Percentiles rank a stretch among this genome's conserved stretches.
These are phyloP conservation scores for Glareola pratincola DNA, from an alignment of 2,113 vertebrate species.

Conservation along the genomic window DNA sequence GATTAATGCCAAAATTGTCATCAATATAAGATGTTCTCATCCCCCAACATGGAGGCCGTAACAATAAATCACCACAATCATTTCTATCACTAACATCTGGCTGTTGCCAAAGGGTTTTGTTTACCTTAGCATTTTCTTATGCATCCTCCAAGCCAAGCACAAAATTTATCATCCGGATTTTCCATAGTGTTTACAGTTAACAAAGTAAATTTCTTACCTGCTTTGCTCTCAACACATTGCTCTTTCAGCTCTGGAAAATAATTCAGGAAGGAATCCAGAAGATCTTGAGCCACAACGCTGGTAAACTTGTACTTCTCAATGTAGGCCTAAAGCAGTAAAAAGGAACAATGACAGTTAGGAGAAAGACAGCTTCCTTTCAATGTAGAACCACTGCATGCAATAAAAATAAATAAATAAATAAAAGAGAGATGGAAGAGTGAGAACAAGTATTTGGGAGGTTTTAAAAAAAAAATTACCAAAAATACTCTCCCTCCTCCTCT, in stretches of 20 bases:
- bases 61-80: not conserved
- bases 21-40: not conserved
- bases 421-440: not conserved
- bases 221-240: slow-evolving; percentile 81
- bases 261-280: slow-evolving; percentile 89
- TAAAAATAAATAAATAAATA: not conserved
- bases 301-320: slow-evolving; percentile 92
- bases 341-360: not conserved
- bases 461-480: not conserved
- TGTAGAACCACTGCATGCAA: not conserved
- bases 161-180: not conserved
- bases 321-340: slow-evolving; percentile 82
- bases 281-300: slow-evolving; percentile 91
- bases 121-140: not conserved
- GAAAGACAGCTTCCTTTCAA: not conserved
- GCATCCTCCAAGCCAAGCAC: not conserved
- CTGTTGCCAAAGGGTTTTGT: not conserved
- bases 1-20: not conserved
- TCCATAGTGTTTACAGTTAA: not conserved
- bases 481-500: not conserved
- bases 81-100: not conserved
- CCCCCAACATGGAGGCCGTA: not conserved
- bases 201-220: slow-evolving; percentile 74
- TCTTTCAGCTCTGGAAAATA: slow-evolving; percentile 92
- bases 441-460: not conserved